Percentiles rank a stretch among this genome's conserved stretches.
phyloP scores from a whole-genome alignment of 2,888 invertebrate genomes.

The Dryobotodes eremita region DNA sequence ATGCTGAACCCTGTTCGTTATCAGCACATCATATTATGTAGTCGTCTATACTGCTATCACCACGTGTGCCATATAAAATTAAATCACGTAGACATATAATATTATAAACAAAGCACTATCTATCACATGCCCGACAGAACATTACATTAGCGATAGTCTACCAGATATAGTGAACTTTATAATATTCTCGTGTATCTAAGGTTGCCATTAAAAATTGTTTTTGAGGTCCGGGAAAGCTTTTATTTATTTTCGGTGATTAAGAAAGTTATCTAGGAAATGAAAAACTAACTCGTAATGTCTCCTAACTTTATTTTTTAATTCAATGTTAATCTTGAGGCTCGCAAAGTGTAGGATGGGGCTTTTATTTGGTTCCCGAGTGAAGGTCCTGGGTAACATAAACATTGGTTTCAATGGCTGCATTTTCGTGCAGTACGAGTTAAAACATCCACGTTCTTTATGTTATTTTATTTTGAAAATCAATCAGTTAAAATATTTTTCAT shows the following conservation, averaged over 20 bases:
- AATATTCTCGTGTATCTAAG: neutral
- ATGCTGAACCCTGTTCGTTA: constrained; percentile 23
- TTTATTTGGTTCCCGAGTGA: neutral
- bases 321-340: neutral
- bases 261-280: neutral
- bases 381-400: neutral
- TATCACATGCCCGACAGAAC: constrained; percentile 40
- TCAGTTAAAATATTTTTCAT: too few relatives aligned
- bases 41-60: constrained; percentile 11
- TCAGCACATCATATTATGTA: constrained; percentile 7
- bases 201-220: neutral
- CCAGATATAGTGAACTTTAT: constrained; percentile 25
- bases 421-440: neutral
- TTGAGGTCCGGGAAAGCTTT: neutral
- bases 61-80: constrained; percentile 40
- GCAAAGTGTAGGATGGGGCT: neutral
- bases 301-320: neutral
- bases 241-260: neutral
- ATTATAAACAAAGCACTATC: constrained; percentile 44
- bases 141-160: constrained; percentile 31
- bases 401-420: neutral
- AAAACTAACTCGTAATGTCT: neutral
- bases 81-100: constrained; percentile 28
- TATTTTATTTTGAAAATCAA: neutral
- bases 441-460: too few relatives aligned